Evolutionary conservation across 2,113 vertebrate species (phyloP).

Genomic region (Crotalus viridis): DNA sequence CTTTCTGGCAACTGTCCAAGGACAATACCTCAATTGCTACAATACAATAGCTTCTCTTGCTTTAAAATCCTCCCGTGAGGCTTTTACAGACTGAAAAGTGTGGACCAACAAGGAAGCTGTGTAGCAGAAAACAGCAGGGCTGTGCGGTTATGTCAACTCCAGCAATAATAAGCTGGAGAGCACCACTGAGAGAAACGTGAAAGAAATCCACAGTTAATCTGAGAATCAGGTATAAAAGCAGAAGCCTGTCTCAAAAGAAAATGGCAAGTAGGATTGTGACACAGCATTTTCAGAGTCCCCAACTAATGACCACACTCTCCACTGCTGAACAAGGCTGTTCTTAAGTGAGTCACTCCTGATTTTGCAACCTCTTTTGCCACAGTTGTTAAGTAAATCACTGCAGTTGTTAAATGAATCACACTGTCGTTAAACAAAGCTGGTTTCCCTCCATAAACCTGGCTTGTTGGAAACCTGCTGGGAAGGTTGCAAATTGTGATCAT

Average conservation of each 20-base stretch:
- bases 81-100: neutral
- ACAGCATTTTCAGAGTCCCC: neutral
- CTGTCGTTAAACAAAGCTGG: too few relatives aligned
- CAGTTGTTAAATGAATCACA: neutral
- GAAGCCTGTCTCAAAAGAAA: neutral
- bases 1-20: neutral
- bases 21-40: neutral
- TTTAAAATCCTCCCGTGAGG: neutral
- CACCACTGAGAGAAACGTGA: neutral
- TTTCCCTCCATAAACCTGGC: too few relatives aligned
- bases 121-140: neutral
- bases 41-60: neutral
- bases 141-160: neutral
- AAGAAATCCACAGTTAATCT: neutral
- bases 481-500: too few relatives aligned
- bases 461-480: too few relatives aligned
- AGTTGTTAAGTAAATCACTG: neutral
- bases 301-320: neutral
- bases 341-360: neutral
- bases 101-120: neutral
- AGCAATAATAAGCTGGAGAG: neutral
- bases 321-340: neutral
- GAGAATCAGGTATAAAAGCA: neutral
- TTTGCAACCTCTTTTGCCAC: neutral
- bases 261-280: neutral